Evolutionary conservation across 2,113 vertebrate species (phyloP), one percentile per base, ranked within the genome.

Genomic region (Abramis brama): DNA sequence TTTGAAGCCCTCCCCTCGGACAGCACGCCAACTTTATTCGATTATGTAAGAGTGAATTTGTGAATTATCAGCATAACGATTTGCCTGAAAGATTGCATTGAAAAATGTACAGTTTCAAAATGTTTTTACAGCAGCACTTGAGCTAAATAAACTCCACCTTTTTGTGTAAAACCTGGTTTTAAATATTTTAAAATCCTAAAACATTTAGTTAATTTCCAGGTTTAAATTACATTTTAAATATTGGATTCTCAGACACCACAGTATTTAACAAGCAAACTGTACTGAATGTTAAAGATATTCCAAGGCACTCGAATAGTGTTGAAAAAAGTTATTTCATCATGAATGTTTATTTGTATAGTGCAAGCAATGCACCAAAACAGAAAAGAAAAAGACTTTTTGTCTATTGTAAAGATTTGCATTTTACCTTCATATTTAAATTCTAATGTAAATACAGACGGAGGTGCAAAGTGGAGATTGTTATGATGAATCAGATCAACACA

Each of bases 331-430:
- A 33, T 33, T 33, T 33, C 0, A 4, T 33, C 33, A 33, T 36
- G 17, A 25, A 5, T 45, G 39, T 74, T 43, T n/a, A 45, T 23
- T 45, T 74, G 36, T 73, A 45, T 73, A 6, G n/a, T n/a, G n/a
- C n/a, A n/a, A n/a, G 36, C 27, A 23, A 4, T 59, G 17, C 52
- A 59, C 5, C 27, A 59, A 45, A 59, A 50, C 30, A 79, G 19
- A 30, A 21, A 77, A 77, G 25, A 1, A 17, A 36, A 8, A 6
- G 0, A 39, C 11, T 45, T 60, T 25, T 27, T 25, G 33, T n/a
- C 12, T 62, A 45, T 62, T 60, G 57, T 60, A 19, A 64, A n/a
- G 15, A 64, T 80, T 80, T 80, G 79, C 79, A 80, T 80, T 80
- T 79, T 27, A 64, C 79, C 79, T 45, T 3, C 23, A 60, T 64